phyloP scores from a whole-genome alignment of 2,888 invertebrate species.

The Oscheius onirici region DNA sequence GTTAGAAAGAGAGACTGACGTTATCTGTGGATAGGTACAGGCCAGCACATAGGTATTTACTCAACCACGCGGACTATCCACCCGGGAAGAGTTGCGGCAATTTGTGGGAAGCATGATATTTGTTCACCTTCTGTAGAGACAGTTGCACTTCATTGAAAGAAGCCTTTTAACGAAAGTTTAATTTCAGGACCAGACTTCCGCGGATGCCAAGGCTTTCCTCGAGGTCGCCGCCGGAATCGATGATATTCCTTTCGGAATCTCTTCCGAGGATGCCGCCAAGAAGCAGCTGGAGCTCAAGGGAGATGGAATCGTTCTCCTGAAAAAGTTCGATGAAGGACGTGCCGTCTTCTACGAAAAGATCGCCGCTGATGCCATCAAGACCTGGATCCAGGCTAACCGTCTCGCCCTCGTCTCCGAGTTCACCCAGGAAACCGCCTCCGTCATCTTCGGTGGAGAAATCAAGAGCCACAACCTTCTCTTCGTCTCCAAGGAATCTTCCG shows the following conservation, averaged over 20 bases:
- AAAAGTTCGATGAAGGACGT: constrained; percentile 76
- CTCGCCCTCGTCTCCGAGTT: constrained; percentile 71
- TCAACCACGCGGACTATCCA: constrained; percentile 22
- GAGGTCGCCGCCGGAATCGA: constrained; percentile 84
- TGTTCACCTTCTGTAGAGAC: constrained; percentile 19
- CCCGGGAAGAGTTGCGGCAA: not conserved
- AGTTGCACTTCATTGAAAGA: too few relatives aligned
- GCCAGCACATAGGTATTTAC: constrained; percentile 17
- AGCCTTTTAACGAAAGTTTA: not conserved
- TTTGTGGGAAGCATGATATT: constrained; percentile 7
- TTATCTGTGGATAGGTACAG: constrained; percentile 23
- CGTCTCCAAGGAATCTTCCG: constrained; percentile 85
- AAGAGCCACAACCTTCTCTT: constrained; percentile 95
- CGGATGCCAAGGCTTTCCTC: constrained; percentile 85
- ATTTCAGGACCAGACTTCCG: constrained; percentile 80
- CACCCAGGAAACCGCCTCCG: constrained; percentile 83
- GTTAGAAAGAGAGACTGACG: not conserved
- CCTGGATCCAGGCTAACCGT: constrained; percentile 71
- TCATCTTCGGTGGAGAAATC: constrained; percentile 97
- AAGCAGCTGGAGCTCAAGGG: constrained; percentile 84
- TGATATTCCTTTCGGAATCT: constrained; percentile 88
- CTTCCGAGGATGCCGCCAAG: constrained; percentile 82
- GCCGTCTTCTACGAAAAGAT: constrained; percentile 63
- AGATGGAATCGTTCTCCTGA: constrained; percentile 84
- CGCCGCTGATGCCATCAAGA: constrained; percentile 51